Evolutionary conservation across 2,113 vertebrate genomes (phyloP).

Genomic region (human): GRCh38 chr11:83866001-83866500

Average conservation of each 20-base stretch:
- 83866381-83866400: neutral
- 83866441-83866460: neutral
- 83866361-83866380: neutral
- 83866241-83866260: neutral
- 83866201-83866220: constrained; percentile 10
- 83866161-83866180: neutral
- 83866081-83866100: neutral
- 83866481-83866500: neutral
- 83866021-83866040: neutral
- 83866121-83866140: constrained; percentile 7
- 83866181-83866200: neutral
- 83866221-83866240: neutral
- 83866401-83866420: neutral
- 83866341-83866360: neutral
- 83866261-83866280: neutral
- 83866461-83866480: neutral
- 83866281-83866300: neutral
- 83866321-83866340: neutral
- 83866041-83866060: neutral
- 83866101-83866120: neutral
- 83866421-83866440: neutral
- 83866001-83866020: neutral
- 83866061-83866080: neutral
- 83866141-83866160: neutral
- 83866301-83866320: neutral